phyloP scores from a whole-genome alignment of 2,113 vertebrate genomes.

The Mastomys natalensis region DNA sequence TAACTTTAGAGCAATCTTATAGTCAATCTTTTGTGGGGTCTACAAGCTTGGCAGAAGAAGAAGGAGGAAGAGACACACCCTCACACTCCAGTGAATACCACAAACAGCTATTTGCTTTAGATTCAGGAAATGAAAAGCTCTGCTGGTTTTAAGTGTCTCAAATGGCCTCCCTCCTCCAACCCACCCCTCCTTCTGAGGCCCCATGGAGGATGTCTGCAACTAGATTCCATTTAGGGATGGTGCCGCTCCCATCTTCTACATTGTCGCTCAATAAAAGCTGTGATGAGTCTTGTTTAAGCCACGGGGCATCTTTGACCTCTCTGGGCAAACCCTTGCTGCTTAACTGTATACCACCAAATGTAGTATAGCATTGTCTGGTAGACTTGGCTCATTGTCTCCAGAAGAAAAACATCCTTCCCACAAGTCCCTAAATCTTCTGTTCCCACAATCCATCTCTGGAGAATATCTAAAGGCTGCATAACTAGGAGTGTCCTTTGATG shows the following conservation, averaged over 20 bases:
- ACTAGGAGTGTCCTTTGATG: slow-evolving; percentile 81
- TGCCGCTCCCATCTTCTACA: slow-evolving; percentile 3
- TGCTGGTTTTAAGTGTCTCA: slow-evolving; percentile 78
- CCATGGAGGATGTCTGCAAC: slow-evolving; percentile 30
- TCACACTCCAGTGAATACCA: slow-evolving; percentile 70
- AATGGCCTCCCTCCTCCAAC: slow-evolving; percentile 53
- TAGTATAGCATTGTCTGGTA: not conserved
- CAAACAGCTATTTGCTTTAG: slow-evolving; percentile 80
- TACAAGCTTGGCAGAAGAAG: slow-evolving; percentile 66
- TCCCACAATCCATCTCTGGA: slow-evolving; percentile 74
- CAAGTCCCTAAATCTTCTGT: slow-evolving; percentile 62
- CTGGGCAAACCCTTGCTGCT: slow-evolving; percentile 47
- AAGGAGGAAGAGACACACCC: slow-evolving; percentile 12
- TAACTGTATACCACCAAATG: not conserved
- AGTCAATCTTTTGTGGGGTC: slow-evolving; percentile 58
- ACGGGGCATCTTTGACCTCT: not conserved
- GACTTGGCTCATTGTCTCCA: slow-evolving; percentile 56
- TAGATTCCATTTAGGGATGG: slow-evolving; percentile 23
- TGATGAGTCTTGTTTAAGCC: not conserved
- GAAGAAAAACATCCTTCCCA: slow-evolving; percentile 54
- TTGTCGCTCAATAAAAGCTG: not conserved
- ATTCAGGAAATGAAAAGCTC: slow-evolving; percentile 81
- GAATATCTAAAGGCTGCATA: slow-evolving; percentile 74
- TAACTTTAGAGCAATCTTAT: slow-evolving; percentile 59
- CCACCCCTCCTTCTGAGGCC: slow-evolving; percentile 3